phyloP scores from a whole-genome alignment of 2,888 invertebrate species.

The Crossocerus cetratus region DNA sequence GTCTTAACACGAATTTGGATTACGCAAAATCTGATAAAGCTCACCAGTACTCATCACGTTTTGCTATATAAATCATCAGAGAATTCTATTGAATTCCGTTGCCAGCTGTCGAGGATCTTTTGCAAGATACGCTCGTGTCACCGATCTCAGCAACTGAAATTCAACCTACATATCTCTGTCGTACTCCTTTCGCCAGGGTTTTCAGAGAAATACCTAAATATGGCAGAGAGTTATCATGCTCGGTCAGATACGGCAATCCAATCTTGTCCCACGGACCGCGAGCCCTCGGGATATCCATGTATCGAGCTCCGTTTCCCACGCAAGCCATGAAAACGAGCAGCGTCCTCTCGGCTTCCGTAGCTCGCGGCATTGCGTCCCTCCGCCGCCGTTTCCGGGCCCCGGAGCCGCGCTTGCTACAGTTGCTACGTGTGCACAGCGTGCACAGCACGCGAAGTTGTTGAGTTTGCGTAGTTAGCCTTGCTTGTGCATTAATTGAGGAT shows the following conservation, averaged over 20 bases:
- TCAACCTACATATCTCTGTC: slow-evolving; percentile 18
- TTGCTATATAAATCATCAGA: too few relatives aligned
- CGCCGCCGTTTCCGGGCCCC: too few relatives aligned
- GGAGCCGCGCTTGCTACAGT: too few relatives aligned
- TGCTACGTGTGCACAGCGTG: too few relatives aligned
- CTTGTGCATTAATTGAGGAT: slow-evolving; percentile 68
- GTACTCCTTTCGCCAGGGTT: slow-evolving; percentile 30
- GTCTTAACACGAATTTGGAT: neutral
- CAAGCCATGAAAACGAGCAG: neutral
- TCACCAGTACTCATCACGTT: too few relatives aligned
- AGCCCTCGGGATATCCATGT: neutral
- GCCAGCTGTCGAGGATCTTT: neutral
- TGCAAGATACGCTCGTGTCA: neutral
- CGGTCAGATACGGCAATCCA: slow-evolving; percentile 45
- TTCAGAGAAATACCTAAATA: slow-evolving; percentile 34
- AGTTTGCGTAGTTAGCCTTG: slow-evolving; percentile 64
- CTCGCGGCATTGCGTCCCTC: slow-evolving; percentile 31
- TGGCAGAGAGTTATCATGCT: slow-evolving; percentile 25
- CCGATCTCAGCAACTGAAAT: neutral
- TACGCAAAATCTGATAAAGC: neutral
- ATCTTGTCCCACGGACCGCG: slow-evolving; percentile 19
- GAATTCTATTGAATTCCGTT: neutral
- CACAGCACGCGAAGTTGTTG: slow-evolving; percentile 54
- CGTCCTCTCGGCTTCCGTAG: slow-evolving; percentile 46
- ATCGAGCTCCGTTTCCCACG: neutral